Evolutionary conservation across 2,888 invertebrate species (phyloP).

Genomic region (Cephus rjabovi): DNA sequence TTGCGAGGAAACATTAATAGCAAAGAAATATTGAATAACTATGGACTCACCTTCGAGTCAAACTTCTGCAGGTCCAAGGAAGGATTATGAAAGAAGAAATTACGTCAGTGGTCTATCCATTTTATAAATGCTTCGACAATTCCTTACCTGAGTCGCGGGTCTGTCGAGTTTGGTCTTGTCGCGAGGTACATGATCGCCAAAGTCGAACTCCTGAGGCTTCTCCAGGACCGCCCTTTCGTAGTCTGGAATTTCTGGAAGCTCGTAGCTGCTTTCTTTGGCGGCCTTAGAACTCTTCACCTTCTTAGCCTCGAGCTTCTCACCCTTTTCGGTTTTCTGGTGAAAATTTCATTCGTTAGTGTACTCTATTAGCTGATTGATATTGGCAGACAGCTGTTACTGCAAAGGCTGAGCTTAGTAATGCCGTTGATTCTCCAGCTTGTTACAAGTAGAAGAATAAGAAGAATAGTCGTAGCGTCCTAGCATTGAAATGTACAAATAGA

Average conservation of each 20-base stretch:
- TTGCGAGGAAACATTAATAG: background rate
- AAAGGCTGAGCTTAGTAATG: background rate
- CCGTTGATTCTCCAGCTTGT: background rate
- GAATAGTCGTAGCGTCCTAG: background rate
- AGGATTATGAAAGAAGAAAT: constrained; percentile 39
- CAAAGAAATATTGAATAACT: background rate
- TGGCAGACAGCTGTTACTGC: background rate
- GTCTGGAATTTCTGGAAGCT: constrained; percentile 69
- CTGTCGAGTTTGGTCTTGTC: constrained; percentile 63
- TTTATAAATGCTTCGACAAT: background rate
- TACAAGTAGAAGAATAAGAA: background rate
- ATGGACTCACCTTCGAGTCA: constrained; percentile 60
- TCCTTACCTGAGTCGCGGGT: constrained; percentile 54
- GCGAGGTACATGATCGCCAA: constrained; percentile 51
- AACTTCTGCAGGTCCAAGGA: constrained; percentile 49
- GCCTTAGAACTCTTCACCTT: constrained; percentile 53
- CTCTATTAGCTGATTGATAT: background rate
- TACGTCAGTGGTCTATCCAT: background rate
- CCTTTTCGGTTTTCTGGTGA: constrained; percentile 59
- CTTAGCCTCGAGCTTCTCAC: constrained; percentile 55
- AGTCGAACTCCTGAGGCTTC: constrained; percentile 62
- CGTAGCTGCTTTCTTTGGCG: constrained; percentile 56
- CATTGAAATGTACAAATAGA: background rate
- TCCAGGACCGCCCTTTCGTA: constrained; percentile 82
- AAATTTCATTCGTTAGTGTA: constrained; percentile 6